These are phyloP conservation scores for Delia radicum DNA, from an alignment of 1,140 invertebrate genomes.

Conservation along the genomic window DNA sequence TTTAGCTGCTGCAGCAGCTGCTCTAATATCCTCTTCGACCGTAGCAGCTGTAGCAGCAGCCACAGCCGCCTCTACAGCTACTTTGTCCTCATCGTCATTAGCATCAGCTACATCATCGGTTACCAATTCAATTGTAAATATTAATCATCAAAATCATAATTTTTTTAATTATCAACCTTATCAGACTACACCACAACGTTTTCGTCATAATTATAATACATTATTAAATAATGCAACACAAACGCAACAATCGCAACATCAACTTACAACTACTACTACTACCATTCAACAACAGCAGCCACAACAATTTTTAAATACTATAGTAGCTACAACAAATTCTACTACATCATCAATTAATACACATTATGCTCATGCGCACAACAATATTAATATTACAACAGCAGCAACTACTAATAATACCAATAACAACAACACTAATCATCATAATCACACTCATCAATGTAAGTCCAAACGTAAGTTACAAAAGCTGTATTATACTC, in stretches of 20 bases:
- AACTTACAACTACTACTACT: neutral
- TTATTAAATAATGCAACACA: slow-evolving; percentile 32
- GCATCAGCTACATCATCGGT: slow-evolving; percentile 24
- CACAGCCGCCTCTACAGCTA: neutral
- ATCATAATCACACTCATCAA: slow-evolving; percentile 34
- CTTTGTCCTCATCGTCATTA: neutral
- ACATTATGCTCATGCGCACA: neutral
- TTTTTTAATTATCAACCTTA: slow-evolving; percentile 16
- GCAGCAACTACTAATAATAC: neutral
- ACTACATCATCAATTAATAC: neutral
- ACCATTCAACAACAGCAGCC: neutral
- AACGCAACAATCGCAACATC: slow-evolving; percentile 14
- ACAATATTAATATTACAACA: neutral
- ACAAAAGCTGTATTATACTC: slow-evolving; percentile 55
- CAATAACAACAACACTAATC: slow-evolving; percentile 44
- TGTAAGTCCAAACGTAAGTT: slow-evolving; percentile 53
- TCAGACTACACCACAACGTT: slow-evolving; percentile 3
- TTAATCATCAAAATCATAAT: slow-evolving; percentile 39
- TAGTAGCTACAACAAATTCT: slow-evolving; percentile 2
- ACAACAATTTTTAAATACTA: slow-evolving; percentile 13
- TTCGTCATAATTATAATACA: slow-evolving; percentile 7
- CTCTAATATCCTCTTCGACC: slow-evolving; percentile 34
- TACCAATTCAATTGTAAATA: slow-evolving; percentile 49
- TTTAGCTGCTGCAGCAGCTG: neutral
- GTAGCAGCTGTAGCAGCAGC: slow-evolving; percentile 32